phyloP scores from a whole-genome alignment of 2,113 vertebrate genomes.

The Hydrolagus affinis region DNA sequence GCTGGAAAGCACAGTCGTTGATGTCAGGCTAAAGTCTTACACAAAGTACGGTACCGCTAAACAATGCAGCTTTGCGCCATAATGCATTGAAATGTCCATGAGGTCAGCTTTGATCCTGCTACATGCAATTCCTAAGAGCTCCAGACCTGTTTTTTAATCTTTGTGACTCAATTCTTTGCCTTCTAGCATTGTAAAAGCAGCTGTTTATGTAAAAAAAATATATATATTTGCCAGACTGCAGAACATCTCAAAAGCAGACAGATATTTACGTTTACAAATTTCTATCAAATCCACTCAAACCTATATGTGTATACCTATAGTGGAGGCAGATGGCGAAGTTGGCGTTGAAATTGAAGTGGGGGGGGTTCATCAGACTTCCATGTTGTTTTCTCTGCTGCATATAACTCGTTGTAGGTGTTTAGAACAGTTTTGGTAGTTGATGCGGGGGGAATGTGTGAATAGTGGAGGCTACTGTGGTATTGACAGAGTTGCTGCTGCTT shows the following conservation, averaged over 20 bases:
- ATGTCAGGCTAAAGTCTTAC: too few relatives aligned
- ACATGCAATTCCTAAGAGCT: too few relatives aligned
- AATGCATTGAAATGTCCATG: too few relatives aligned
- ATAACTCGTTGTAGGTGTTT: constrained; percentile 55
- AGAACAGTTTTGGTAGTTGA: constrained; percentile 49
- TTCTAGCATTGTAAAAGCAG: too few relatives aligned
- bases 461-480: constrained; percentile 43
- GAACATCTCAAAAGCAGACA: constrained; percentile 35
- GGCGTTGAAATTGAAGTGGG: constrained; percentile 35
- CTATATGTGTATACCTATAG: constrained; percentile 50
- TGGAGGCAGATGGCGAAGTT: constrained; percentile 38
- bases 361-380: constrained; percentile 52
- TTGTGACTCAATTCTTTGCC: too few relatives aligned
- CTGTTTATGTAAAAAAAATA: constrained; percentile 36
- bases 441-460: constrained; percentile 47
- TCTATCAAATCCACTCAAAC: neutral
- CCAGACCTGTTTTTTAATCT: too few relatives aligned
- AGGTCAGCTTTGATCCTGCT: too few relatives aligned
- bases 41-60: too few relatives aligned
- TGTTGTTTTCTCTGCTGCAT: constrained; percentile 52
- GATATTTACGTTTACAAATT: constrained; percentile 30
- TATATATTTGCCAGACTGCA: constrained; percentile 40
- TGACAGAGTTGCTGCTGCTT: constrained; percentile 44
- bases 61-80: too few relatives aligned
- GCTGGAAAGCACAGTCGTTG: too few relatives aligned